These are phyloP conservation scores for Nemurella pictetii DNA, from an alignment of 2,888 invertebrate genomes.

Conservation along the genomic window DNA sequence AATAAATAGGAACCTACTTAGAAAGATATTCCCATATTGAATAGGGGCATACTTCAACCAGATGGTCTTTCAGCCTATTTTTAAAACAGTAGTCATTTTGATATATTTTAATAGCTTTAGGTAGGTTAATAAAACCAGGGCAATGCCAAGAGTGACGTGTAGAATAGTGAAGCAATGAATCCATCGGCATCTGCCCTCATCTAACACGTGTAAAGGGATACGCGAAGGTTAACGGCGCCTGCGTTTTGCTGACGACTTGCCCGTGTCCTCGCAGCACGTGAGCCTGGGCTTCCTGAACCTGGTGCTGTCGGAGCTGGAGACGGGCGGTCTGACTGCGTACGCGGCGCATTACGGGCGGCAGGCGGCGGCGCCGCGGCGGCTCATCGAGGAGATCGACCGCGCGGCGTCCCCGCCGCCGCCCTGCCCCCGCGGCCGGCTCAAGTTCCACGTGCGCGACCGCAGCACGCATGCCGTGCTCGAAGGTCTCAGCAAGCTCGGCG, in stretches of 20 bases:
- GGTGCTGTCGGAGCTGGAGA: constrained; percentile 66
- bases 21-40: too few species aligned
- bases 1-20: too few species aligned
- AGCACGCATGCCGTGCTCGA: constrained; percentile 14
- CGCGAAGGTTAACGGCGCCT: too few species aligned
- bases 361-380: constrained; percentile 69
- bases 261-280: constrained; percentile 59
- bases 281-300: constrained; percentile 67
- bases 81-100: too few species aligned
- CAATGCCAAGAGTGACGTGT: too few species aligned
- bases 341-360: constrained; percentile 79
- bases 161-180: too few species aligned
- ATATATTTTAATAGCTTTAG: too few species aligned
- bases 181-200: too few species aligned
- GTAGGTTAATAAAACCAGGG: too few species aligned
- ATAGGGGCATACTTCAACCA: too few species aligned
- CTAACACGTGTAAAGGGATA: too few species aligned
- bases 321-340: constrained; percentile 71
- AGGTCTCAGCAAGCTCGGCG: neutral
- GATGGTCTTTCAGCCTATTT: too few species aligned
- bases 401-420: constrained; percentile 62
- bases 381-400: constrained; percentile 70
- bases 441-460: constrained; percentile 57
- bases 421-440: constrained; percentile 67
- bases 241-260: neutral